A percentile compares a stretch with the other conserved stretches of the same genome.
These are phyloP conservation scores for Bombycilla garrulus DNA, from an alignment of 2,113 vertebrate genomes.

Conservation along the genomic window DNA sequence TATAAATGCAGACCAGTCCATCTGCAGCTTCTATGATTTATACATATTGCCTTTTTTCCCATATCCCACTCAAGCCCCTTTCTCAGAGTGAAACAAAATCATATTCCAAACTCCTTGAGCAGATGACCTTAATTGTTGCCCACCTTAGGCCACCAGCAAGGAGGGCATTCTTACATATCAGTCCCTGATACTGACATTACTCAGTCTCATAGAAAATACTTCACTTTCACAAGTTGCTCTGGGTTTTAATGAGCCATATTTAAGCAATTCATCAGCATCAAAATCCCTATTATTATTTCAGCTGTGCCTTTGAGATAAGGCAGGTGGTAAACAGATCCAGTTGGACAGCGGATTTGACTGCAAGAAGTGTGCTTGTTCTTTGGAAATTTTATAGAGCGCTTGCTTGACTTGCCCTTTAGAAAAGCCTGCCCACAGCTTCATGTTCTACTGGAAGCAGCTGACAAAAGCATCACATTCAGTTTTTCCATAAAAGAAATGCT, in stretches of 20 bases:
- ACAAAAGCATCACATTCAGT: neutral
- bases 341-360: conserved; percentile 35
- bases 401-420: conserved; percentile 66
- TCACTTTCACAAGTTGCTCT: conserved; percentile 3
- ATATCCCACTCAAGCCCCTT: neutral
- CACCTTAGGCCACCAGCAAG: neutral
- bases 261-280: conserved; percentile 9
- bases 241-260: conserved; percentile 37
- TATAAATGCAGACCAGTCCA: neutral
- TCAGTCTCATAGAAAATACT: neutral
- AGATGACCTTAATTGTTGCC: neutral
- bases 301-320: conserved; percentile 62
- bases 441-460: conserved; percentile 24
- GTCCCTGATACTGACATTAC: neutral
- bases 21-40: neutral
- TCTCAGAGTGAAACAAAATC: neutral
- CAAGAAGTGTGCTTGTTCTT: conserved; percentile 35
- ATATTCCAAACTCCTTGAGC: neutral
- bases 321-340: conserved; percentile 63
- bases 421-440: conserved; percentile 13
- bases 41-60: neutral
- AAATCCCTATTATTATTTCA: conserved; percentile 58
- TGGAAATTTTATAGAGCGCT: neutral
- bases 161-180: neutral
- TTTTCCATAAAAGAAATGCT: neutral